These are phyloP conservation scores for Tenebrosternarchus preto DNA, from an alignment of 2,113 vertebrate genomes.

Conservation along the genomic window DNA sequence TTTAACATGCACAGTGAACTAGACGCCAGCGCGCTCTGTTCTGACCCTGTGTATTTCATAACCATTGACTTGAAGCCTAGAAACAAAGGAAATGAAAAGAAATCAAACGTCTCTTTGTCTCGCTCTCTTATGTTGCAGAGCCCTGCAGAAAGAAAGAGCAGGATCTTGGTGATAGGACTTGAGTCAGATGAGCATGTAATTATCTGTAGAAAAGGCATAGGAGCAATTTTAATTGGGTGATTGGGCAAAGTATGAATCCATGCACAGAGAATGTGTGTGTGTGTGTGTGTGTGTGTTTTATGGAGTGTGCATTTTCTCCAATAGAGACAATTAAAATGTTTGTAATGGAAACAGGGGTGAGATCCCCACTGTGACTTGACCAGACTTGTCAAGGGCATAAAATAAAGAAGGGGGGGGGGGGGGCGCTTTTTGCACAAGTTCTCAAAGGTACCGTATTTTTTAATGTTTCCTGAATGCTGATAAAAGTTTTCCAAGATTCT, in stretches of 20 bases:
- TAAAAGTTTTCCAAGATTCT: no score
- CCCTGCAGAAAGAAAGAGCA: constrained; percentile 90
- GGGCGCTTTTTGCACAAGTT: constrained; percentile 90
- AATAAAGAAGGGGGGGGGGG: constrained; percentile 53
- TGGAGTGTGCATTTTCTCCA: constrained; percentile 80
- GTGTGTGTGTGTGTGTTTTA: background rate
- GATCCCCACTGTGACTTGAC: constrained; percentile 59
- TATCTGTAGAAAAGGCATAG: constrained; percentile 91
- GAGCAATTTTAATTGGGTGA: constrained; percentile 99
- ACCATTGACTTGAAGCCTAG: constrained; percentile 93
- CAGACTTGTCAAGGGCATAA: constrained; percentile 5
- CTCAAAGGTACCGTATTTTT: constrained; percentile 82
- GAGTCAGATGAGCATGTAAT: constrained; percentile 99
- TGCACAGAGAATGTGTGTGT: constrained; percentile 86
- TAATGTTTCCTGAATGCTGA: constrained; percentile 91
- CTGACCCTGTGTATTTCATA: constrained; percentile 71
- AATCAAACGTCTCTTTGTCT: constrained; percentile 85
- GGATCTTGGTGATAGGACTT: constrained; percentile 92
- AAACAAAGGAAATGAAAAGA: constrained; percentile 68
- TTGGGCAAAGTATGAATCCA: constrained; percentile 89
- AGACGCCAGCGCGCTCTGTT: constrained; percentile 63
- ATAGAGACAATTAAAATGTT: constrained; percentile 85
- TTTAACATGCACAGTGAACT: background rate
- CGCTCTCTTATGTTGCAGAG: constrained; percentile 86
- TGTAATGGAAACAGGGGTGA: constrained; percentile 71